Evolutionary conservation across 1,140 invertebrate genomes (phyloP).

Genomic region (Listronotus oregonensis): DNA sequence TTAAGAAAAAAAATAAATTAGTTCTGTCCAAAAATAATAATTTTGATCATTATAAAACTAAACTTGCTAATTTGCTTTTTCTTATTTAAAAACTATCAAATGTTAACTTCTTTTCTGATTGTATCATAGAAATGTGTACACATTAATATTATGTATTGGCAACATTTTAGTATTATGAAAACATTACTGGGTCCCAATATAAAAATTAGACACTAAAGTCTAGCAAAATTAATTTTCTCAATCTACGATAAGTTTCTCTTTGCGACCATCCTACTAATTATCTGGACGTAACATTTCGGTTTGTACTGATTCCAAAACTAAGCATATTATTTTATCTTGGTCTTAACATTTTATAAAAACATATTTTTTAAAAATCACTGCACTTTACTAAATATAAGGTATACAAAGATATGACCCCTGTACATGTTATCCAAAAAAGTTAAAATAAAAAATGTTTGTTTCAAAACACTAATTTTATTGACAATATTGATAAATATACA

Average conservation of each 20-base stretch:
- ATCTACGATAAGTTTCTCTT: neutral
- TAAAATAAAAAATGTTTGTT: too few relatives aligned
- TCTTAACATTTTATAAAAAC: too few relatives aligned
- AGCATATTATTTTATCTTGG: neutral
- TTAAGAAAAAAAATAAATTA: too few relatives aligned
- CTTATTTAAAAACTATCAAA: constrained; percentile 15
- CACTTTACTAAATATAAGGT: too few relatives aligned
- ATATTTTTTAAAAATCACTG: too few relatives aligned
- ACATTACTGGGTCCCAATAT: constrained; percentile 13
- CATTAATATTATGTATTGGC: constrained; percentile 14
- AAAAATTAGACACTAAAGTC: constrained; percentile 10
- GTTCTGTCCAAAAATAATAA: too few relatives aligned
- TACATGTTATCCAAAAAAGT: too few relatives aligned
- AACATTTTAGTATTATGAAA: constrained; percentile 12
- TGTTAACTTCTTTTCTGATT: constrained; percentile 7
- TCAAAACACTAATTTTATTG: too few relatives aligned
- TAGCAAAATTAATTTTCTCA: neutral
- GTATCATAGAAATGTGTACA: neutral
- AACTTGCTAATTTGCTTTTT: neutral
- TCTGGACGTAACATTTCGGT: neutral
- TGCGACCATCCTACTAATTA: neutral
- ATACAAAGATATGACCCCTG: too few relatives aligned
- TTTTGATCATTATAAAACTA: neutral
- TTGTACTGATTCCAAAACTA: constrained; percentile 13
- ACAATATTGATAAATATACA: too few relatives aligned